Base-by-base conservation (phyloP, 2,113 vertebrate species). In the Tiliqua scincoides region DNA sequence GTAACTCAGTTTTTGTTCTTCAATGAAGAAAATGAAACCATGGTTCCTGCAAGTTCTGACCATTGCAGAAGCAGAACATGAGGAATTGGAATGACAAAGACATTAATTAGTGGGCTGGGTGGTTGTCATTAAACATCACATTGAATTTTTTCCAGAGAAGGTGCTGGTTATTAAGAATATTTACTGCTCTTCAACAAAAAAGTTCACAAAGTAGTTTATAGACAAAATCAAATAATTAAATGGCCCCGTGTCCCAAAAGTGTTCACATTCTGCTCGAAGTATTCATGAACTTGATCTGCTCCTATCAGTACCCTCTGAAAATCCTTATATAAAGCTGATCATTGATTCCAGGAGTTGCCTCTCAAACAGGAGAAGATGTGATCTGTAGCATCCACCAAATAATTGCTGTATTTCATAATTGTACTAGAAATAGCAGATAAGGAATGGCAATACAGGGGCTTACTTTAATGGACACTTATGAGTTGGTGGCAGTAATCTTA, bases 391-490 rank as follows among this genome's bases (percentile, higher is more conserved):
- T 78, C 43, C 61, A 59, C 81, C 82, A 87, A 87, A 0, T 0
- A 85, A 70, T 71, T 71, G 40, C 72, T 88, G 40, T 85, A 83
- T 93, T 89, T 91, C 87, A 85, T 23, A 68, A 63, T 90, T 93
- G 89, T 91, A 94, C 82, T 91, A 89, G 85, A 84, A 90, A 76
- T 92, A 88, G 40, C 63, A 70, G 78, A 68, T 79, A 91, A 89
- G 79, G 57, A 77, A 86, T 91, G 88, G 82, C 88, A 92, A 43
- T 79, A 75, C 85, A 86, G 63, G 90, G 92, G 84, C 88, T 92
- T 90, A 30, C 81, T 25, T 40, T 68, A 63, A 76, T 11, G 1
- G 70, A 91, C 1, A 0, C 2, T 3, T 83, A 43, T 48, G 68
- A 88, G n/a, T 54, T 63, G 79, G 59, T 40, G 70, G 83, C 84